Conservation (phyloP, 2,113 vertebrate species). For the Hiodon alosoides region DNA sequence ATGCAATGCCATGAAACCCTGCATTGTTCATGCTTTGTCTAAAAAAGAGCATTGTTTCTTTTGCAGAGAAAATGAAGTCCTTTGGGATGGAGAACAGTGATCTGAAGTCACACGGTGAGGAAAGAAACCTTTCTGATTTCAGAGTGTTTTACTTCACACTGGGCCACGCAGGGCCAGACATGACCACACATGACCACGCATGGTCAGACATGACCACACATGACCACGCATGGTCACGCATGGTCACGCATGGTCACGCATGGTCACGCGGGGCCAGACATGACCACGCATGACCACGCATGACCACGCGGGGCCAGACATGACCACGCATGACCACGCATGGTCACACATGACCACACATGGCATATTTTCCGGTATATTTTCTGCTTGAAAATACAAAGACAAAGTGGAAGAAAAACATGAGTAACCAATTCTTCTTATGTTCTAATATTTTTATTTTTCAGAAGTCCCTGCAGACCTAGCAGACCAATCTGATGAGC, state of each 20-base stretch:
- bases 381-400: not conserved
- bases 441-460: not conserved
- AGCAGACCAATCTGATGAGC: slow-evolving; percentile 19
- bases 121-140: too few species aligned
- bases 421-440: too few species aligned
- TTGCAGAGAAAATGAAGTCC: slow-evolving; percentile 12
- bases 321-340: not conserved
- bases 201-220: too few species aligned
- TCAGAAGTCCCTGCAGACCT: slow-evolving; percentile 14
- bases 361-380: not conserved
- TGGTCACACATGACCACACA: not conserved
- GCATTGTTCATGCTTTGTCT: slow-evolving; percentile 4
- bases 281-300: too few species aligned
- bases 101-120: slow-evolving; percentile 1
- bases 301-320: not conserved
- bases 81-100: not conserved
- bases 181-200: not conserved
- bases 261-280: not conserved
- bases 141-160: too few species aligned
- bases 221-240: too few species aligned
- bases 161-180: not conserved
- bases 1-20: not conserved
- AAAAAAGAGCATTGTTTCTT: slow-evolving; percentile 11
- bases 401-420: too few species aligned
- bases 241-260: too few species aligned